A percentile compares a stretch with the other conserved stretches of the same genome.
These are phyloP conservation scores for Pristionchus pacificus DNA, from an alignment of 1,140 invertebrate species.

Conservation along the genomic window DNA sequence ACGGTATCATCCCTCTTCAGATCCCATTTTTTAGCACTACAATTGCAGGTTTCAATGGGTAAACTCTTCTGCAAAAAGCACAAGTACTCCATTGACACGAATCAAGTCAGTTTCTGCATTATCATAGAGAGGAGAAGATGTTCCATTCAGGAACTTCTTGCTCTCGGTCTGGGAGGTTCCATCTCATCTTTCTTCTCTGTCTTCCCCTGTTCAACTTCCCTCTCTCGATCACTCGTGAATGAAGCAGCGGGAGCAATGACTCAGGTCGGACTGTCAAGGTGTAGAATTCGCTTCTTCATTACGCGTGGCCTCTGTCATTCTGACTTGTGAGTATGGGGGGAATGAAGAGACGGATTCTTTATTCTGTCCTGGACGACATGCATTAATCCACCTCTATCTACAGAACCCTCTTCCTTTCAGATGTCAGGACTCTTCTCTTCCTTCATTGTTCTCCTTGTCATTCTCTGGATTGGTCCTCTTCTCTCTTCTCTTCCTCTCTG, in stretches of 20 bases:
- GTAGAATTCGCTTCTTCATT: too few species aligned
- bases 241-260: constrained; percentile 61
- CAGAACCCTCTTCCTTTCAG: constrained; percentile 26
- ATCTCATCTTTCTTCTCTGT: constrained; percentile 62
- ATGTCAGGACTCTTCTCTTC: constrained; percentile 43
- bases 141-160: constrained; percentile 62
- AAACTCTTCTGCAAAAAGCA: constrained; percentile 64
- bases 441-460: constrained; percentile 58
- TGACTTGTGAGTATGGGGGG: too few species aligned
- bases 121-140: not conserved
- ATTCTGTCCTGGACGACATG: not conserved
- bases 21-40: too few species aligned
- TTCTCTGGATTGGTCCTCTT: constrained; percentile 61
- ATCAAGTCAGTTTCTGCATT: constrained; percentile 58
- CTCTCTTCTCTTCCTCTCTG: constrained; percentile 60
- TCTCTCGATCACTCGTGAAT: constrained; percentile 60
- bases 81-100: constrained; percentile 63
- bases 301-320: too few species aligned
- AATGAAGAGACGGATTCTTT: too few species aligned
- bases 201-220: constrained; percentile 59
- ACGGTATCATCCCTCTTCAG: too few species aligned
- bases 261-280: constrained; percentile 36
- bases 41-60: constrained; percentile 65
- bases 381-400: not conserved
- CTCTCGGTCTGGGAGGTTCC: constrained; percentile 61